Base-by-base conservation (phyloP, 2,888 invertebrate species). In the Ophion obscuratus region DNA sequence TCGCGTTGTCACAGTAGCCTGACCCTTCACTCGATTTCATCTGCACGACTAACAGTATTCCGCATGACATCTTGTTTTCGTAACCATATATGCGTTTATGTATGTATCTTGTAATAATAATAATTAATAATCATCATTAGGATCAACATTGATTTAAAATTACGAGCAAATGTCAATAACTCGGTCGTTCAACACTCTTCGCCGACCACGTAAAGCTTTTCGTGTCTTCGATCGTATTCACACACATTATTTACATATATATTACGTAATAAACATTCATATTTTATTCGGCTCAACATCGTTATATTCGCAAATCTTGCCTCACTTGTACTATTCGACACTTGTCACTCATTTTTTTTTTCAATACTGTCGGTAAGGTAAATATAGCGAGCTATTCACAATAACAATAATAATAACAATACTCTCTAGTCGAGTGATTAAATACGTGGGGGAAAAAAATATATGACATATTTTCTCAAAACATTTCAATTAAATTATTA, bases 221-320 rank as follows among this genome's bases (percentile, higher is more conserved):
- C 24, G 10, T 64, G 14, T 62, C 62, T 62, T 76, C 53, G 66
- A 40, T 24, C 61, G 71, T 82, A 85, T 85, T 80, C 53, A 5
- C 84, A 84, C 76, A 80, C 77, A 44, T 84, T 84, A 84, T 86
- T 83, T 87, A 85, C 85, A 84, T 79, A 68, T 68, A 53, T 57
- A 68, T 73, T 73, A 75, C 47, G 70, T 81, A 71, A 81, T 85
- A 82, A 84, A 86, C 84, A 86, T 86, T 47, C 81, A 84, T 79
- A 79, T 44, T 61, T 80, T 77, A 74, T 20, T 79, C 80, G 53
- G 17, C 53, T 53, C 17, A 53, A 74, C 75, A 77, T 70, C 67
- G 82, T 76, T 75, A 77, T 67, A 73, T 47, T 70, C 64, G 75
- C 68, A 24, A 67, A 53, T 84, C 84, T 75, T 75, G 53, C 61